A percentile compares a stretch with the other conserved stretches of the same genome.
These are phyloP conservation scores for Labeo catla DNA, from an alignment of 2,113 vertebrate species.

Conservation along the genomic window DNA sequence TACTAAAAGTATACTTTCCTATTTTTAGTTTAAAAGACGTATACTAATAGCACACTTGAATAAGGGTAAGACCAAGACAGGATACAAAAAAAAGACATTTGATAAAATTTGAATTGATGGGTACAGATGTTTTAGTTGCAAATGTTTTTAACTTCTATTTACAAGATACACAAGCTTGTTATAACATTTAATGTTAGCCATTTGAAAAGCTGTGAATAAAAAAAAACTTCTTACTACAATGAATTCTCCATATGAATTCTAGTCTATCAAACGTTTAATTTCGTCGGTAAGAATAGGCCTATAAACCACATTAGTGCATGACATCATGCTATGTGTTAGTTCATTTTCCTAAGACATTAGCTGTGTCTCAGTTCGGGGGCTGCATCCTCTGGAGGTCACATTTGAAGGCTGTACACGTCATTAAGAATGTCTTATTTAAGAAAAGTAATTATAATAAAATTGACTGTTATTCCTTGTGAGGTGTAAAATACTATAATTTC, in stretches of 20 bases:
- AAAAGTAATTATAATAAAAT: too few relatives aligned
- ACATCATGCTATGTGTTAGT: not conserved
- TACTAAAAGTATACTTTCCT: too few relatives aligned
- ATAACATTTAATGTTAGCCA: not conserved
- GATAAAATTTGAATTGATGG: not conserved
- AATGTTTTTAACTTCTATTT: not conserved
- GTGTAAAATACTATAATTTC: too few relatives aligned
- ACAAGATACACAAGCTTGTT: not conserved
- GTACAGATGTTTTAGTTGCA: not conserved
- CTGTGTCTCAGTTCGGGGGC: too few relatives aligned
- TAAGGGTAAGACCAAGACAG: not conserved
- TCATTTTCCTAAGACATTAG: too few relatives aligned
- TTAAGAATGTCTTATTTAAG: too few relatives aligned
- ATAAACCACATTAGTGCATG: not conserved
- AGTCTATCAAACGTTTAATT: not conserved
- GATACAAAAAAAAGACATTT: not conserved
- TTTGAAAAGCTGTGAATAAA: slow-evolving; percentile 15
- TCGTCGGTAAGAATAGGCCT: not conserved
- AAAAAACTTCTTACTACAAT: not conserved
- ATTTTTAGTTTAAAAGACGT: too few relatives aligned
- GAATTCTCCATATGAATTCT: not conserved
- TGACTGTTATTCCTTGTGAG: too few relatives aligned
- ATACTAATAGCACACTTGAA: too few relatives aligned
- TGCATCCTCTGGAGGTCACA: too few relatives aligned
- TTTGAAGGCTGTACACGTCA: too few relatives aligned